phyloP scores from a whole-genome alignment of 2,113 vertebrate genomes.

The Theropithecus gelada region DNA sequence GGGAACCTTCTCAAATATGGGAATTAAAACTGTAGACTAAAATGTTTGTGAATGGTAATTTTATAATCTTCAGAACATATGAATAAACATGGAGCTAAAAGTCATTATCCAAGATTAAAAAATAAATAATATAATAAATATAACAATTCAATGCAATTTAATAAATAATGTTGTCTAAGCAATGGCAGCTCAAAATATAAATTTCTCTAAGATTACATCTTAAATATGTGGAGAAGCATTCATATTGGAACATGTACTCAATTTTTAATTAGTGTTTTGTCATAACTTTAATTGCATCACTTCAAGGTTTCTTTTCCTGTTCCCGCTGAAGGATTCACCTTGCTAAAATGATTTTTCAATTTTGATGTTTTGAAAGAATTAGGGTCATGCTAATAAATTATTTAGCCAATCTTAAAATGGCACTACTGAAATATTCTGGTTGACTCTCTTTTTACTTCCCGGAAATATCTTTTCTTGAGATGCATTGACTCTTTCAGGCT shows the following conservation, averaged over 20 bases:
- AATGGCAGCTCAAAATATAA: not conserved
- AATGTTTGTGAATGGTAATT: not conserved
- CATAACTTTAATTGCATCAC: conserved; percentile 1
- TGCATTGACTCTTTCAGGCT: not conserved
- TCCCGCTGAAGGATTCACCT: not conserved
- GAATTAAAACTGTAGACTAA: not conserved
- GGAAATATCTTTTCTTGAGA: not conserved
- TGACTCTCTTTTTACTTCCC: not conserved
- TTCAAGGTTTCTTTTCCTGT: not conserved
- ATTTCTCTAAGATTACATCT: not conserved
- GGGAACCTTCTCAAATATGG: not conserved
- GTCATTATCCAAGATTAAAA: not conserved
- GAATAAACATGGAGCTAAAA: not conserved
- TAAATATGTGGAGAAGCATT: not conserved
- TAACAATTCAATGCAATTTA: not conserved
- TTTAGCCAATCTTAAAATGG: conserved; percentile 33
- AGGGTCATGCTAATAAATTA: conserved; percentile 16
- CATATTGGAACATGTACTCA: not conserved
- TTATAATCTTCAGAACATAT: conserved; percentile 20
- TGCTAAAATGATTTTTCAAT: conserved; percentile 12
- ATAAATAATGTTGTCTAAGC: not conserved
- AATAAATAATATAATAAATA: not conserved
- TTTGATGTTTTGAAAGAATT: conserved; percentile 28
- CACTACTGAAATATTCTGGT: not conserved
- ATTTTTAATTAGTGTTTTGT: conserved; percentile 50